Base-by-base conservation (phyloP, 2,113 vertebrate genomes). In the Channa maculata region DNA sequence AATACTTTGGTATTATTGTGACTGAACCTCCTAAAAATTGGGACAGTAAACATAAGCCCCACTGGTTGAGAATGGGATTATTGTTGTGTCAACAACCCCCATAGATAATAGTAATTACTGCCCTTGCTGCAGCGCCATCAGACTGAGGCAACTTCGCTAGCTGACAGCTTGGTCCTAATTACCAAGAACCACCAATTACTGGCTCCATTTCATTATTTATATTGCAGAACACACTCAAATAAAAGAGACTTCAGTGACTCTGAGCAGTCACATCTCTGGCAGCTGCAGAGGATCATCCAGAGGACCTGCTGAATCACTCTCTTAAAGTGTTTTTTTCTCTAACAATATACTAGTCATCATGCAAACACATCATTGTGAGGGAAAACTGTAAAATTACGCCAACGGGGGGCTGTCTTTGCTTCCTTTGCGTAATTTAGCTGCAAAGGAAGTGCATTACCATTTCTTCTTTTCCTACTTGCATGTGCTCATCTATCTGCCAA, bases 161-260 rank as follows among this genome's bases (percentile, higher is more conserved):
- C 90, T 92, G 92, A 93, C 92, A 93, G 90, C 86, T 89, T 88
- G 86, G 87, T 89, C 87, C 89, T 92, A 94, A 94, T 94, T 94
- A 94, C 91, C 86, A 86, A 91, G 89, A 93, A 90, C 91, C 84
- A 86, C 88, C 89, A 91, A 94, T 95, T 93, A 92, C 80, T 88
- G 83, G 89, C 90, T 88, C 83, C 85, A 85, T 90, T 93, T 90
- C 84, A 90, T 94, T 91, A 93, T 93, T 93, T 93, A 92, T 94
- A 91, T 91, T 84, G 75, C 87, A 80, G 54, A 80, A 84, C 79
- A 89, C 67, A 88, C 62, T 73, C 82, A 92, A 91, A 93, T 89
- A 90, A 89, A 92, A 91, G 58, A 86, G 71, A 87, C 84, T 89
- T 91, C 65, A 82, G 79, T 81, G 82, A 84, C 72, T 90, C 79